phyloP scores from a whole-genome alignment of 2,797 vertebrate species.

The Alosa sapidissima region DNA sequence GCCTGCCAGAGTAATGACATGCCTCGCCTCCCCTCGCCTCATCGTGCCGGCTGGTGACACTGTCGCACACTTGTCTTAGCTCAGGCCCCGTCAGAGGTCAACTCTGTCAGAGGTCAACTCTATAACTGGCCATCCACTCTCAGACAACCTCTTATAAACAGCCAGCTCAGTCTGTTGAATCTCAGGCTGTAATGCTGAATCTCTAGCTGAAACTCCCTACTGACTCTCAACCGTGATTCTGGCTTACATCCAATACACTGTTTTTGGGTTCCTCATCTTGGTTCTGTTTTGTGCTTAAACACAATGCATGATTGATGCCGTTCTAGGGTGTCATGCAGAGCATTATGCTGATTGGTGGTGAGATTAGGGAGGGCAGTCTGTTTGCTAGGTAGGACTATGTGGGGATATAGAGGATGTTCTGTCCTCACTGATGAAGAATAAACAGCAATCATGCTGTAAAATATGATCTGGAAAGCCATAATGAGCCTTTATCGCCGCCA shows the following conservation, averaged over 20 bases:
- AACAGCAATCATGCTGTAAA: slow-evolving; percentile 24
- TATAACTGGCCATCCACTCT: no score
- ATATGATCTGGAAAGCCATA: slow-evolving; percentile 18
- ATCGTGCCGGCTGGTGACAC: neutral
- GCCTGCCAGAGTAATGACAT: neutral
- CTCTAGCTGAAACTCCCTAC: neutral
- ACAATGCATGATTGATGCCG: neutral
- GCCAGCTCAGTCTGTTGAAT: neutral
- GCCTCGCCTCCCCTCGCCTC: neutral
- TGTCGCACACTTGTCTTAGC: neutral
- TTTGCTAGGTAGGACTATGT: neutral
- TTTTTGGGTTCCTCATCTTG: neutral
- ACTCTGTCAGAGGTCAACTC: neutral
- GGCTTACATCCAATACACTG: neutral
- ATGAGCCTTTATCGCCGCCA: neutral
- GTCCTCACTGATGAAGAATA: slow-evolving; percentile 8
- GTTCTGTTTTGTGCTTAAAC: neutral
- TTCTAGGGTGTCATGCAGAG: neutral
- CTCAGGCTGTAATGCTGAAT: neutral
- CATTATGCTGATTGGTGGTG: neutral
- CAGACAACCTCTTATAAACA: neutral
- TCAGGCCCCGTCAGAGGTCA: neutral
- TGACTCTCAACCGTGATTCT: neutral
- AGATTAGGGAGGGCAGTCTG: neutral
- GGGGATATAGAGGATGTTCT: neutral